These are phyloP conservation scores for Idaea biselata DNA, from an alignment of 2,888 invertebrate genomes.

Conservation along the genomic window DNA sequence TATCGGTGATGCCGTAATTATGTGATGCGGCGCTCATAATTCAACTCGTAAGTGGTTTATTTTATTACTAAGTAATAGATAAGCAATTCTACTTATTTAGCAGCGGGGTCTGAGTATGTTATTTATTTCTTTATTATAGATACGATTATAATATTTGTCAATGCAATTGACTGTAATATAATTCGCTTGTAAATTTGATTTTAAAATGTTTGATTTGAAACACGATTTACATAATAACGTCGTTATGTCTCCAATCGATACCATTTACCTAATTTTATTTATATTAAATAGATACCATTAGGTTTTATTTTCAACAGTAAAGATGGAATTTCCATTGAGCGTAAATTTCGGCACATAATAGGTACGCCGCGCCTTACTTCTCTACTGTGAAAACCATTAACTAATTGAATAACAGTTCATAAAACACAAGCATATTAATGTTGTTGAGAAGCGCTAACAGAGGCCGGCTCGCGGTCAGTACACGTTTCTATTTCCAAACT, in stretches of 20 bases:
- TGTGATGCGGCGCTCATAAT: slow-evolving; percentile 44
- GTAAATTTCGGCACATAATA: neutral
- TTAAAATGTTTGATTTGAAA: no score
- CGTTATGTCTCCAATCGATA: no score
- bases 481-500: slow-evolving; percentile 76
- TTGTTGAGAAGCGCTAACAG: slow-evolving; percentile 17
- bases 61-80: slow-evolving; percentile 33
- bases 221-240: no score
- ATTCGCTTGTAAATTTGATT: neutral
- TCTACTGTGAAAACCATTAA: slow-evolving; percentile 1
- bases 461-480: slow-evolving; percentile 56
- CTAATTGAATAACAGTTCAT: slow-evolving; percentile 39
- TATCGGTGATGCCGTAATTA: slow-evolving; percentile 61
- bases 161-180: neutral
- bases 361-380: neutral
- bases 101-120: neutral
- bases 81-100: slow-evolving; percentile 7
- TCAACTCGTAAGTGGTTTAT: slow-evolving; percentile 42
- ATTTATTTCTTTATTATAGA: neutral
- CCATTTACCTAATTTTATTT: no score
- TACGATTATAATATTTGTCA: neutral
- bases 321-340: neutral
- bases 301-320: neutral
- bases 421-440: slow-evolving; percentile 27
- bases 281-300: no score